A percentile compares a stretch with the other conserved stretches of the same genome.
These are phyloP conservation scores for Ischnus inquisitorius DNA, from an alignment of 2,888 invertebrate genomes.

Conservation along the genomic window DNA sequence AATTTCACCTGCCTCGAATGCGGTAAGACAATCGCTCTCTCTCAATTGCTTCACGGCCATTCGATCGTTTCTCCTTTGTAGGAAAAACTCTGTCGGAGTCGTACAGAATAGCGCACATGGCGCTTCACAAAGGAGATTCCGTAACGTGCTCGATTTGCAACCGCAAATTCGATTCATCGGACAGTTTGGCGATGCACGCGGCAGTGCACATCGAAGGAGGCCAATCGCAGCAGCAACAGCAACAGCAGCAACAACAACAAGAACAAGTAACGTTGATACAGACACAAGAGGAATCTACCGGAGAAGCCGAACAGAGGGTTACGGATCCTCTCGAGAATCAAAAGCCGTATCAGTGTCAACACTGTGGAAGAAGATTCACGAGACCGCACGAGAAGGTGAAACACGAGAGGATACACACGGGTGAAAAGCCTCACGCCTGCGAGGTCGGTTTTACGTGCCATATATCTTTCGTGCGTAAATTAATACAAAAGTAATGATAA, in stretches of 20 bases:
- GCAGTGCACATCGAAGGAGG: constrained; percentile 87
- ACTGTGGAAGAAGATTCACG: constrained; percentile 90
- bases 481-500: not conserved
- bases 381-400: constrained; percentile 94
- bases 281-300: constrained; percentile 32
- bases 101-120: constrained; percentile 89
- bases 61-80: constrained; percentile 57
- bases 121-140: constrained; percentile 88
- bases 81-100: constrained; percentile 84
- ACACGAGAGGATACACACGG: constrained; percentile 94
- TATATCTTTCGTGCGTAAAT: not conserved
- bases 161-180: constrained; percentile 89
- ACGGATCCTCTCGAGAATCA: constrained; percentile 69
- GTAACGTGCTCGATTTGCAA: constrained; percentile 90
- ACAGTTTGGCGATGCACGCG: constrained; percentile 91
- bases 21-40: constrained; percentile 78
- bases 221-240: constrained; percentile 69
- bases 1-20: constrained; percentile 83
- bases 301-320: constrained; percentile 7
- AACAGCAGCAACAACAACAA: constrained; percentile 10
- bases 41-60: not conserved
- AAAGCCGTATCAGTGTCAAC: constrained; percentile 90
- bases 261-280: constrained; percentile 4
- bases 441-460: constrained; percentile 83
- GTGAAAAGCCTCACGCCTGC: constrained; percentile 92